These are phyloP conservation scores for Tromatobia lineatoria DNA, from an alignment of 2,888 invertebrate genomes.

Conservation along the genomic window DNA sequence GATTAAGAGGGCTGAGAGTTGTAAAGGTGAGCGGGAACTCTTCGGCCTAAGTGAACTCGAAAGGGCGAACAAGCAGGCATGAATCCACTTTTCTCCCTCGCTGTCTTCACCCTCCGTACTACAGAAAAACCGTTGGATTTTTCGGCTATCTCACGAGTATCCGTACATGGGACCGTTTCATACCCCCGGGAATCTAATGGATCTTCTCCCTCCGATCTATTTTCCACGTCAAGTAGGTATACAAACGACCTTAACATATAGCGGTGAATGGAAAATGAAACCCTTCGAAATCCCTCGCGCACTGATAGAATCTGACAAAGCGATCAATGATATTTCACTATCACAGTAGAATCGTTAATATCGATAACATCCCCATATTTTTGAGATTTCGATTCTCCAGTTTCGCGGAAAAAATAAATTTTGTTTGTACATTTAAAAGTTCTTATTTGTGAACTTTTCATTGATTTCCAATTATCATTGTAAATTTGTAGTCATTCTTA, in stretches of 20 bases:
- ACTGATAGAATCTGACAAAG: constrained; percentile 6
- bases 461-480: no score
- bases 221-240: neutral
- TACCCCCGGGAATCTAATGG: neutral
- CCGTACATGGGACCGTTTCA: neutral
- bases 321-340: constrained; percentile 24
- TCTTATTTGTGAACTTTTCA: no score
- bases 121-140: neutral
- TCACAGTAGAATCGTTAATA: neutral
- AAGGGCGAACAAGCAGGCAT: neutral
- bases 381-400: neutral
- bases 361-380: neutral
- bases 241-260: constrained; percentile 27
- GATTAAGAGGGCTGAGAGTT: neutral
- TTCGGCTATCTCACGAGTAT: neutral
- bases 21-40: neutral
- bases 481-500: no score
- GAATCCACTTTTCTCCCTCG: constrained; percentile 5
- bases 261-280: constrained; percentile 11
- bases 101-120: neutral
- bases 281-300: constrained; percentile 8
- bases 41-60: neutral
- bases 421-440: no score
- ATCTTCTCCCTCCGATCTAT: constrained; percentile 4
- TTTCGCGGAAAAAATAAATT: neutral